Conservation (phyloP, 2,888 invertebrate species). For the Tethea ocularis region DNA sequence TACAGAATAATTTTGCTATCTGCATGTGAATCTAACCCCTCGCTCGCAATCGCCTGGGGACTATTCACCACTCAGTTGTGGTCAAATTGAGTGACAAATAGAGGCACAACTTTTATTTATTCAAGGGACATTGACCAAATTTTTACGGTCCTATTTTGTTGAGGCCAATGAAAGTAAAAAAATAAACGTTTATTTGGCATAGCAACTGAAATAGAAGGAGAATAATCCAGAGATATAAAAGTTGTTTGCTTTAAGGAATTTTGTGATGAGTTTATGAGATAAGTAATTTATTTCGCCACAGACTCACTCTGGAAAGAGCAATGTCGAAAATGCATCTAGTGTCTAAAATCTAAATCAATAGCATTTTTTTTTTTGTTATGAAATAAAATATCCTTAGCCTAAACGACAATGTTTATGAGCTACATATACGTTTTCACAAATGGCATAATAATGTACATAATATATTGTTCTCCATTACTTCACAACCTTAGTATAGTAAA, state of each 20-base stretch:
- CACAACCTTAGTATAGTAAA: slow-evolving; percentile 11
- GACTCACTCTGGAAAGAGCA: too few species aligned
- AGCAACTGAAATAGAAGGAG: too few species aligned
- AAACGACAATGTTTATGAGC: too few species aligned
- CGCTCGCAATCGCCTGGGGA: slow-evolving; percentile 11
- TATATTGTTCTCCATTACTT: background rate
- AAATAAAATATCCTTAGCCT: too few species aligned
- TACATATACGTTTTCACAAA: too few species aligned
- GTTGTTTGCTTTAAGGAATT: background rate
- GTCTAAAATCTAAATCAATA: too few species aligned
- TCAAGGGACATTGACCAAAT: slow-evolving; percentile 25
- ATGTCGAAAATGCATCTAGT: too few species aligned
- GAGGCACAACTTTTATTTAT: slow-evolving; percentile 26
- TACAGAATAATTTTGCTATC: slow-evolving; percentile 1
- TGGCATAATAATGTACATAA: background rate
- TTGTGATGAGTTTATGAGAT: background rate
- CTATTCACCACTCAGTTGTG: slow-evolving; percentile 22
- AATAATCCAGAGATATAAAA: too few species aligned
- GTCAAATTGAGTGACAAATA: slow-evolving; percentile 32
- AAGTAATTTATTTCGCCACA: too few species aligned
- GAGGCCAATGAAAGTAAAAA: background rate
- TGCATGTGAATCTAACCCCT: background rate
- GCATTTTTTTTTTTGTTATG: too few species aligned
- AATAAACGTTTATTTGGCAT: background rate
- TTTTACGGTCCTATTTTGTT: slow-evolving; percentile 18